Base-by-base conservation (phyloP, 2,797 vertebrate species). In the Liparis tanakae region DNA sequence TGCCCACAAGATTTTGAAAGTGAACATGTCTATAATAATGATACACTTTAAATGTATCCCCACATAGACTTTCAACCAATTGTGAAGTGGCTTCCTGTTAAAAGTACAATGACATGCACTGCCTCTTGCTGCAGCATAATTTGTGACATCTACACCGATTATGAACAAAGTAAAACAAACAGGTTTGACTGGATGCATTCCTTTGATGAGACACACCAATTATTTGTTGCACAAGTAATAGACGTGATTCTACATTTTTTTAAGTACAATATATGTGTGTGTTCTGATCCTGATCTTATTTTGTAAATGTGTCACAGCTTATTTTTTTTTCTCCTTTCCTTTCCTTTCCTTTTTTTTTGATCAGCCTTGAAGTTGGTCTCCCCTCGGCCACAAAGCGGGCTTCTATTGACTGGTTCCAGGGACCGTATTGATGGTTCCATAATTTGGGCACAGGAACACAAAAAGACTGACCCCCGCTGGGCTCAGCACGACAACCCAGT, bases 361-460 rank as follows among this genome's bases (percentile, higher is more conserved):
- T 91, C 89, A 90, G 91, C 91, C 92, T 94, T 95, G 93, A 94
- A 94, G 94, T 94, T 89, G 90, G 90, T 93, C 91, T 94, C 93
- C 92, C 88, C 89, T 94, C 81, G 79, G 89, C 92, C 93, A 94
- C 92, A 94, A 94, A 94, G 92, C 93, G 41, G 78, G 80, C 90
- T 92, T 92, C 93, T 94, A 94, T 95, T 95, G 94, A 95, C 92
- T 92, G 92, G 90, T 93, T 95, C 93, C 91, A 93, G 93, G 92
- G 91, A 94, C 91, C 78, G 93, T 94, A 95, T 94, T 94, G 94
- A 95, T 93, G 94, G 94, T 94, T 95, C 94, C 94, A 95, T 95
- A 94, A 95, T 95, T 95, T 95, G 94, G 94, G 93, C 94, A 94
- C 89, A 91, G 92, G 91, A 94, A 94, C 92, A 95, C 92, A 94